phyloP scores from a whole-genome alignment of 37 sponge, comb jelly and placozoan genomes.

The Crambe crambe region DNA sequence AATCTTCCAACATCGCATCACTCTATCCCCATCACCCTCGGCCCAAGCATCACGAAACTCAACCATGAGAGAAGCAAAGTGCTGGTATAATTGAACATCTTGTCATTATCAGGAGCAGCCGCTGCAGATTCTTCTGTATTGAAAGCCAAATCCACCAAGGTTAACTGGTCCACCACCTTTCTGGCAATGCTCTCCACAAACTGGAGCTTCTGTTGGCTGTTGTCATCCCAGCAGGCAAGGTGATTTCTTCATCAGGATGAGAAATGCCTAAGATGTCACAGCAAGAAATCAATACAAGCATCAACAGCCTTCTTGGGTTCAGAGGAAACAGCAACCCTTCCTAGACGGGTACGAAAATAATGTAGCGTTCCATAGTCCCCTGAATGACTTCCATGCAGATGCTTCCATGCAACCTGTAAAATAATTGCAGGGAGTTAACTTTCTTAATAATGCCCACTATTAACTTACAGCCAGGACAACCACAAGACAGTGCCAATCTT shows the following conservation, averaged over 20 bases:
- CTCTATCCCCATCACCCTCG: conserved; percentile 55
- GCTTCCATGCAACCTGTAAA: too few species aligned
- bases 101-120: too few species aligned
- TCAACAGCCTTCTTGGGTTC: too few species aligned
- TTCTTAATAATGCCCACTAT: too few species aligned
- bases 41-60: conserved; percentile 34
- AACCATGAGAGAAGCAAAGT: conserved; percentile 30
- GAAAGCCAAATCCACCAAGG: neutral
- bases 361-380: too few species aligned
- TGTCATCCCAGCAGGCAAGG: neutral
- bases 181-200: neutral
- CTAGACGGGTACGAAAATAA: too few species aligned
- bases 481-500: too few species aligned
- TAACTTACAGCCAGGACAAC: too few species aligned
- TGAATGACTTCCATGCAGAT: too few species aligned
- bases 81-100: conserved; percentile 27
- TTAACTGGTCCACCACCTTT: conserved; percentile 9
- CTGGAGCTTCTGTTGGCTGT: neutral
- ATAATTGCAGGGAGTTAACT: too few species aligned
- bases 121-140: neutral
- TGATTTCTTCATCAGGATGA: neutral
- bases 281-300: too few species aligned
- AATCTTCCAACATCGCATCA: conserved; percentile 37
- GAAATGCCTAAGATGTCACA: conserved; percentile 6
- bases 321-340: too few species aligned